Evolutionary conservation across 1,140 invertebrate genomes (phyloP), one percentile per base, ranked within the genome.

Genomic region (Cephus cinctus): DNA sequence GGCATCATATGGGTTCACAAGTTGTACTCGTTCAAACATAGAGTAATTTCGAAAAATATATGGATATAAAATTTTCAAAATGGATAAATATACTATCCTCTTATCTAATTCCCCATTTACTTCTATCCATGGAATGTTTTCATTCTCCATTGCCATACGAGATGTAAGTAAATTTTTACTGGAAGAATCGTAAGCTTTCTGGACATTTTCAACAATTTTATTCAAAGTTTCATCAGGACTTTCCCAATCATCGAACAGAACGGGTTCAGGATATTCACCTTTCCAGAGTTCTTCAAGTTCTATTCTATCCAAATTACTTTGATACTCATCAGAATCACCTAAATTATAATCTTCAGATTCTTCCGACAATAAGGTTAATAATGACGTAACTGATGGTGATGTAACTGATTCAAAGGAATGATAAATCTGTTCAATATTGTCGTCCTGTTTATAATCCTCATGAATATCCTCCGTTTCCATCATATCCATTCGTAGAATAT

Each of bases 11-110:
- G 62, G 38, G 50, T 70, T 73, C 5, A 83, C 50, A n/a, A 75
- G 62, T 52, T 76, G 77, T 8, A 75, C 76, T 65, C 77, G 71
- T 62, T 83, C 81, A 15, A 84, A 73, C 45, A 75, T 67, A 2
- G 80, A 81, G 34, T 64, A 32, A 47, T 65, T 72, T 52, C 78
- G 69, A 48, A 69, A 69, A 51, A 73, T 68, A 30, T 78, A 50
- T 15, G 67, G 53, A 25, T 64, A 52, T 19, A 78, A 48, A 32
- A 70, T 55, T 6, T 53, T 56, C 38, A 76, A 59, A 30, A 63
- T 49, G 19, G 58, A 50, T 47, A 71, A 62, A 5, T 71, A 53
- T 14, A 80, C 65, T 58, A 69, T 71, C 3, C 63, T 46, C 11
- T 60, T 39, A 4, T 62, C 49, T 42, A 65, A 66, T 22, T 69